Evolutionary conservation across 2,797 vertebrate genomes (phyloP), one percentile per base, ranked within the genome.

Genomic region (Crotalus adamanteus): DNA sequence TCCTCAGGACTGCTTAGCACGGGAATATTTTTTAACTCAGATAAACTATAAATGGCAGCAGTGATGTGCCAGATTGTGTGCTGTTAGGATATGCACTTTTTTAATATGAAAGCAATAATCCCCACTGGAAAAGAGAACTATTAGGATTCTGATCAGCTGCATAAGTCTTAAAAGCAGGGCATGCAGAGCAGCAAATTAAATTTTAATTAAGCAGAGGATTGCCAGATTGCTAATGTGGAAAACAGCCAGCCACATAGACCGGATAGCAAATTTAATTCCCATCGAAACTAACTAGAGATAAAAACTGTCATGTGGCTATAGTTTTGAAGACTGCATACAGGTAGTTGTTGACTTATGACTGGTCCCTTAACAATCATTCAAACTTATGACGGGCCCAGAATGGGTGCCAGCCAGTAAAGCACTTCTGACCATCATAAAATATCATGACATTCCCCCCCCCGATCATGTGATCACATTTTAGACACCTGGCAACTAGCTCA

Each of bases 81-180:
- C 13, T 28, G 5, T 78, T 78, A 92, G 73, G 55, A 25, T 78
- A 22, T 60, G 56, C 20, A 51, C 42, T 53, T 88, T 87, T 87
- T 56, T 9, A 3, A 26, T 42, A 69, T 28, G 1, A 83, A 92
- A 92, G 56, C 20, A 3, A 78, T 51, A 53, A 53, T 51, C 28
- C 65, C 31, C 60, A 25, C 8, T 56, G 26, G 37, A 59, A 90
- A 90, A 90, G 78, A 83, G 20, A 55, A 25, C 12, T 61, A 20
- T 91, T n/a, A 91, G 78, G 60, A 86, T 51, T 91, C 3, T 91
- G 78, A 53, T 91, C 57, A 86, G 28, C n/a, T 91, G 11, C 37
- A 31, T 59, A 61, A 60, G 11, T 61, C 42, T 31, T 91, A 53
- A 86, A 69, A 55, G 85, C 42, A 61, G 16, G 16, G 42, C 90